Percentiles rank a stretch among this genome's conserved stretches.
phyloP scores from a whole-genome alignment of 1,140 invertebrate genomes.

The Ectropis grisescens region DNA sequence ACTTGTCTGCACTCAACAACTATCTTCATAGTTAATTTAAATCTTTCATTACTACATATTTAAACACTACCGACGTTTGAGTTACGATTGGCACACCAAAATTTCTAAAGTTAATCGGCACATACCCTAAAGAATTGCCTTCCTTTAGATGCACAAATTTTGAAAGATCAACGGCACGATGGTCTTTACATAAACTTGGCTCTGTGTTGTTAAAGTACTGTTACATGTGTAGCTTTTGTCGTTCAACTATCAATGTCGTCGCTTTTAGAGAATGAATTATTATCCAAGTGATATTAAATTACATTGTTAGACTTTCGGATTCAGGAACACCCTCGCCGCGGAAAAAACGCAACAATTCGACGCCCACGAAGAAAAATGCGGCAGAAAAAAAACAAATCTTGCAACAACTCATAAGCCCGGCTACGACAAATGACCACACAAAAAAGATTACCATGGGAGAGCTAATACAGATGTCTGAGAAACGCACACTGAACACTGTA shows the following conservation, averaged over 20 bases:
- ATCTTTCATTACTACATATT: too few species aligned
- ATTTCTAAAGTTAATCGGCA: conserved; percentile 25
- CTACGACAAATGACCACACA: conserved; percentile 57
- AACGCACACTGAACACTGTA: conserved; percentile 57
- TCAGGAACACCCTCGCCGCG: conserved; percentile 78
- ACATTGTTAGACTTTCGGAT: conserved; percentile 13
- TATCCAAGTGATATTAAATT: conserved; percentile 1
- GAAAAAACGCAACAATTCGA: conserved; percentile 81
- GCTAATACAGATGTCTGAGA: conserved; percentile 78
- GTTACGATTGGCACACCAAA: conserved; percentile 26
- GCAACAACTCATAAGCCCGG: conserved; percentile 76
- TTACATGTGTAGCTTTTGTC: conserved; percentile 34
- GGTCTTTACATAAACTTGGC: conserved; percentile 12
- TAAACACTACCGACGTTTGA: too few species aligned
- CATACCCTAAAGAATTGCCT: conserved; percentile 56
- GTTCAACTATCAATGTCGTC: conserved; percentile 30
- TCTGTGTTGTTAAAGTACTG: conserved; percentile 14
- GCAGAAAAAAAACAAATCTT: conserved; percentile 82
- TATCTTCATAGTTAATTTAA: too few species aligned
- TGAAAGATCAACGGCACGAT: conserved; percentile 35
- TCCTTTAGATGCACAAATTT: conserved; percentile 45
- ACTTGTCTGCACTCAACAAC: too few species aligned
- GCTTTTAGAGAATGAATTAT: conserved; percentile 20
- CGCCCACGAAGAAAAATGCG: conserved; percentile 76
- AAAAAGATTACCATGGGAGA: conserved; percentile 76